Base-by-base conservation (phyloP, 2,113 vertebrate species). In the Lutjanus erythropterus region DNA sequence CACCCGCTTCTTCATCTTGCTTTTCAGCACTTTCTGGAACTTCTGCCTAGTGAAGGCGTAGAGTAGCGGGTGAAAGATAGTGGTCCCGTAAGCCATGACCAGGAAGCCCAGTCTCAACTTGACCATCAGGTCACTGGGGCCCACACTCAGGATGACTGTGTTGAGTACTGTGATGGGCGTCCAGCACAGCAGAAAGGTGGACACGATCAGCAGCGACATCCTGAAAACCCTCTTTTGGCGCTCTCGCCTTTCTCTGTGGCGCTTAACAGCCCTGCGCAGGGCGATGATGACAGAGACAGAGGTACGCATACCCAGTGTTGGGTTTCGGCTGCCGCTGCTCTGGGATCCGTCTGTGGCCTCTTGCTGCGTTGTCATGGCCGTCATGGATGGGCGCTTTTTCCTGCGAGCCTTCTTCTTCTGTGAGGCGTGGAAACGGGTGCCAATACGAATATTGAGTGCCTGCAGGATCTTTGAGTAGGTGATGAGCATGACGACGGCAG, bases 1-100 rank as follows among this genome's bases (percentile, higher is more conserved):
- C 46, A 99, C 98, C 79, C 97, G 88, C 83, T 99, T 99, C 95
- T 99, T 99, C 97, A 99, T 99, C 94, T 99, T 99, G 93, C 97
- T 99, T 96, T 97, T 98, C 81, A 99, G 93, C 68, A 98, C 98
- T 86, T 99, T 99, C 94, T 99, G 98, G 90, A 99, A 99, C 94
- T 99, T 99, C 93, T 99, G 98, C 91, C 98, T 94, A 0, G 98
- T 98, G 92, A 99, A 99, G 90, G 98, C 98, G 31, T 99, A 99
- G 77, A 99, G 94, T 82, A 99, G 91, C 59, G 98, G 98, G 80
- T 99, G 98, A 89, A 98, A 99, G 92, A 99, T 97, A 62, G 98
- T 99, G 75, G 98, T 99, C 90, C 98, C 98, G 0, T 99, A 99
- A 61, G 97, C 98, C 98, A 99, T 98, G 80, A 99, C 98, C 94